A percentile compares a stretch with the other conserved stretches of the same genome.
phyloP scores from a whole-genome alignment of 2,113 vertebrate species.

The Cynopterus brachyotis region DNA sequence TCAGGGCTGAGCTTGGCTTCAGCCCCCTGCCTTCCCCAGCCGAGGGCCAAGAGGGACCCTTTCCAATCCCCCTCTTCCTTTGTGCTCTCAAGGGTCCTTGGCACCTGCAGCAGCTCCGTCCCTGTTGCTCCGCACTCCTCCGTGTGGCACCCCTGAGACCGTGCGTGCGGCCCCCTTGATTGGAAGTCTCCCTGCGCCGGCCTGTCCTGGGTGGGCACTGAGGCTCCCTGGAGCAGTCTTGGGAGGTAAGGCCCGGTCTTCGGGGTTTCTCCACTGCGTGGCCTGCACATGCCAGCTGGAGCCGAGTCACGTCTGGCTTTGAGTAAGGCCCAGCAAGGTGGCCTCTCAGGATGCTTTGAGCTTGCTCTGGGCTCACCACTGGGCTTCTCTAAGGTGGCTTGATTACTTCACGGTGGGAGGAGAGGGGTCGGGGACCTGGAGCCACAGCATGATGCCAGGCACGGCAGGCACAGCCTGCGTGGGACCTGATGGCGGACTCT shows the following conservation, averaged over 20 bases:
- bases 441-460: too few species aligned
- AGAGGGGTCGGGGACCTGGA: too few species aligned
- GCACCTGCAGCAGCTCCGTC: neutral
- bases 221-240: too few species aligned
- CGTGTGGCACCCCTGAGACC: rapidly evolving
- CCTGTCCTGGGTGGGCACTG: neutral
- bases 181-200: neutral
- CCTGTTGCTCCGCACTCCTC: neutral
- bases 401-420: neutral
- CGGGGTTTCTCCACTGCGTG: rapidly evolving
- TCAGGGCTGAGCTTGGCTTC: neutral
- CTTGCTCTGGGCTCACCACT: neutral
- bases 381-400: neutral
- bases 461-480: neutral
- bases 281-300: neutral
- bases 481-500: neutral
- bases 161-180: neutral
- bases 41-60: too few species aligned
- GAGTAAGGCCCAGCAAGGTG: neutral
- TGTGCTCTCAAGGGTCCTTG: neutral
- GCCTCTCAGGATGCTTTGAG: neutral
- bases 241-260: too few species aligned
- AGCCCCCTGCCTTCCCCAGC: neutral
- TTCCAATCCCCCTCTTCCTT: neutral
- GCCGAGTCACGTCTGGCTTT: neutral